Evolutionary conservation across 2,797 vertebrate genomes (phyloP), one percentile per base, ranked within the genome.

Genomic region (Lycodopsis pacificus): DNA sequence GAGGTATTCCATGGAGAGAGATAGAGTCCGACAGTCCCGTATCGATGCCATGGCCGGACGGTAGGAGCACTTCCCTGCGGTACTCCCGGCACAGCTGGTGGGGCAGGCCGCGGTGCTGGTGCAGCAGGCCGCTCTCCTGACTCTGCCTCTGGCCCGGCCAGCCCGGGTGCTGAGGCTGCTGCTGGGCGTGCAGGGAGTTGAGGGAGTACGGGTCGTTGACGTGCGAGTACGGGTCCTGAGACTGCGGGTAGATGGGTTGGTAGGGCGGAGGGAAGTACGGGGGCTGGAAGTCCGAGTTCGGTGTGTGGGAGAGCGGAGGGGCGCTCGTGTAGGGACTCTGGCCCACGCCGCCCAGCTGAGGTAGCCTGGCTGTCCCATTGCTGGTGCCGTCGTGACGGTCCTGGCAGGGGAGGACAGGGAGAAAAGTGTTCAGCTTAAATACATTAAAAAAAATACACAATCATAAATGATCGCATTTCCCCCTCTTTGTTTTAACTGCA

Each of bases 201-300:
- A 99, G 96, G 93, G 97, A 98, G 95, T 99, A 98, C 61, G 97
- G 98, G 95, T 99, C 98, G 95, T 98, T 99, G 89, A 99, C 97
- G 95, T 99, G 98, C 90, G 97, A 97, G 91, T 99, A 99, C 86
- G 97, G 97, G 93, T 99, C 98, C 97, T 99, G 98, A 94, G 98
- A 98, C 94, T 99, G 98, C 80, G 97, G 96, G 93, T 98, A 98
- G 94, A 98, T 98, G 93, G 98, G 97, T 95, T 99, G 97, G 94
- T 99, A 98, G 76, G 98, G 97, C 6, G 97, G 98, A 79, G 98
- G 98, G 74, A 97, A 98, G 86, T 97, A 97, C 59, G 98, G 97
- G 73, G 97, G 97, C 94, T 97, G 98, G 95, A 98, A 98, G 95
- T 97, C 97, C 92, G 97, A 97, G 95, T 97, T 97, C 69, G 98